Conservation (phyloP, 2,888 invertebrate species). For the Notocelia uddmanniana region DNA sequence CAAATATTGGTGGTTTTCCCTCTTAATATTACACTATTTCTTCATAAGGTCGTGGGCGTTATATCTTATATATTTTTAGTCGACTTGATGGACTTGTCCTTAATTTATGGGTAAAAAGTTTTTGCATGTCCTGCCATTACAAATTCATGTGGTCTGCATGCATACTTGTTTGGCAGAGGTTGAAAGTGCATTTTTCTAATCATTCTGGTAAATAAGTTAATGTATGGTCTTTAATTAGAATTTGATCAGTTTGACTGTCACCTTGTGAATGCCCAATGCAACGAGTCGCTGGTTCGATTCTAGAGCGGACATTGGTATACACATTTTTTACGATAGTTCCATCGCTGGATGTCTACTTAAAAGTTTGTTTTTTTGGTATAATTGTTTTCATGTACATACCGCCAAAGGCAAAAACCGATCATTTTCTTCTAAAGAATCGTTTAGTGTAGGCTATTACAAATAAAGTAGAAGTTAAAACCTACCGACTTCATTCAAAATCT, state of each 20-base stretch:
- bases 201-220: background rate
- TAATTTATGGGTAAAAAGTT: background rate
- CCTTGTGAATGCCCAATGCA: background rate
- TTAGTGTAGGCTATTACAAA: background rate
- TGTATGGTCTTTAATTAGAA: background rate
- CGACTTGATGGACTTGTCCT: background rate
- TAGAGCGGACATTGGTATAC: background rate
- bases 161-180: background rate
- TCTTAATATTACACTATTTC: background rate
- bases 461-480: background rate
- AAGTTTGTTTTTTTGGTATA: background rate
- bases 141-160: background rate
- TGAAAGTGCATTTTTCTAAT: background rate
- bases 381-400: background rate
- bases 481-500: background rate
- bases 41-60: too few species aligned
- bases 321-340: background rate
- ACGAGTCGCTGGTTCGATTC: slow-evolving; percentile 35
- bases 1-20: background rate
- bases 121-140: background rate
- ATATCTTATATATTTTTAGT: background rate
- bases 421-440: background rate
- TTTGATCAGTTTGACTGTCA: background rate
- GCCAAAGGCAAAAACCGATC: background rate
- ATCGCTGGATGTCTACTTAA: background rate